Evolutionary conservation across 2,888 invertebrate genomes (phyloP).

Genomic region (Campoplex capitator): DNA sequence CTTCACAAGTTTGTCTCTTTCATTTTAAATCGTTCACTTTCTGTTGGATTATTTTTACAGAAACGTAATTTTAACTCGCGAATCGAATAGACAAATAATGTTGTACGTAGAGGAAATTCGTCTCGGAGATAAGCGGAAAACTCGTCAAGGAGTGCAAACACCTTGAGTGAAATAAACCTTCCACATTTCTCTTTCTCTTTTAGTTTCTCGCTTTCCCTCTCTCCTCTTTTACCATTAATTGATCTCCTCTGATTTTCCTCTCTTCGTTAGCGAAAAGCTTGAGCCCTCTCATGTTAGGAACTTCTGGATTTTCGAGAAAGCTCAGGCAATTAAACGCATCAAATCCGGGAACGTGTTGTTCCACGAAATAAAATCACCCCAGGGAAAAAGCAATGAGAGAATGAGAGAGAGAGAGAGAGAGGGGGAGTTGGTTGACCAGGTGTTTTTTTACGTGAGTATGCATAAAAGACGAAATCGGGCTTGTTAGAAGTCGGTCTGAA

Average conservation of each 20-base stretch:
- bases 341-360: slow-evolving; percentile 28
- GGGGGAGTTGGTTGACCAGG: background rate
- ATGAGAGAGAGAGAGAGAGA: background rate
- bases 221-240: slow-evolving; percentile 5
- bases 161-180: slow-evolving; percentile 21
- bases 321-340: slow-evolving; percentile 47
- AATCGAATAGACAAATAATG: slow-evolving; percentile 8
- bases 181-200: background rate
- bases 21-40: background rate
- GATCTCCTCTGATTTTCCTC: slow-evolving; percentile 36
- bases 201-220: background rate
- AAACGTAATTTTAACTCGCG: background rate
- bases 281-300: slow-evolving; percentile 1
- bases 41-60: slow-evolving; percentile 24
- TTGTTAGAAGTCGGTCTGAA: background rate
- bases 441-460: background rate
- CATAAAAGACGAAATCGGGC: background rate
- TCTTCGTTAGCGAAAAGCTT: slow-evolving; percentile 17
- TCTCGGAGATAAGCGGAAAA: slow-evolving; percentile 6
- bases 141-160: slow-evolving; percentile 38
- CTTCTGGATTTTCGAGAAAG: slow-evolving; percentile 40
- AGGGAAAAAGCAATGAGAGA: background rate
- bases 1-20: background rate
- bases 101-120: slow-evolving; percentile 1
- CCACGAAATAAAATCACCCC: background rate